phyloP scores from a whole-genome alignment of 2,113 vertebrate species.

The Cygnus buccinator region DNA sequence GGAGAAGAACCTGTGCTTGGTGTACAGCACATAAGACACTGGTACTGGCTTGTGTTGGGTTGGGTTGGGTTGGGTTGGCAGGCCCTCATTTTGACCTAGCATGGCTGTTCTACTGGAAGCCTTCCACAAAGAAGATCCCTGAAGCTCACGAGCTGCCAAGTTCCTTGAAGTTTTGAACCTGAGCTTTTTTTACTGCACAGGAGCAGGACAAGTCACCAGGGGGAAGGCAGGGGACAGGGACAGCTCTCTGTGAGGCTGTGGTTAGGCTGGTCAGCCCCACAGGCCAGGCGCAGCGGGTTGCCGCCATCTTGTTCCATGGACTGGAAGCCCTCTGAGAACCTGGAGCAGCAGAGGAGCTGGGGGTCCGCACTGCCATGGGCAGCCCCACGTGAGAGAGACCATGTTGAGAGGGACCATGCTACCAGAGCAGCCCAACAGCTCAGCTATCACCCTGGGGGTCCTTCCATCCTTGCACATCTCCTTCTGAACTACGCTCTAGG shows the following conservation, averaged over 20 bases:
- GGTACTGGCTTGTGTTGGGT: neutral
- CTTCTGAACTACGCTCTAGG: fast-evolving
- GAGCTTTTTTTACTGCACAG: neutral
- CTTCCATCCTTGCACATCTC: neutral
- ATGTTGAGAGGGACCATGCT: neutral
- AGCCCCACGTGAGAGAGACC: neutral
- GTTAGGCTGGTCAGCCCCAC: neutral
- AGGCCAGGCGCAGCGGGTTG: neutral
- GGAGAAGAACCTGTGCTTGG: no score
- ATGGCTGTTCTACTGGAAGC: neutral
- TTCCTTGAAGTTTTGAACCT: neutral
- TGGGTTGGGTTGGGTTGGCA: neutral
- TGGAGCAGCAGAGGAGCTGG: neutral
- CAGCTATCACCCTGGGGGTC: neutral
- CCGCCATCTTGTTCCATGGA: neutral
- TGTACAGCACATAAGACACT: neutral
- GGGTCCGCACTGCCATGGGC: neutral
- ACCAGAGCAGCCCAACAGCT: fast-evolving
- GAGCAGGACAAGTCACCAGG: neutral
- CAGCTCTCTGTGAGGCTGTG: neutral
- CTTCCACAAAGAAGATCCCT: neutral
- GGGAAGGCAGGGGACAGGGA: neutral
- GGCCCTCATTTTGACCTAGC: neutral
- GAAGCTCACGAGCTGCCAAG: neutral
- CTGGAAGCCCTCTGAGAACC: neutral